phyloP scores from a whole-genome alignment of 2,113 vertebrate genomes.

The Myocastor coypus region DNA sequence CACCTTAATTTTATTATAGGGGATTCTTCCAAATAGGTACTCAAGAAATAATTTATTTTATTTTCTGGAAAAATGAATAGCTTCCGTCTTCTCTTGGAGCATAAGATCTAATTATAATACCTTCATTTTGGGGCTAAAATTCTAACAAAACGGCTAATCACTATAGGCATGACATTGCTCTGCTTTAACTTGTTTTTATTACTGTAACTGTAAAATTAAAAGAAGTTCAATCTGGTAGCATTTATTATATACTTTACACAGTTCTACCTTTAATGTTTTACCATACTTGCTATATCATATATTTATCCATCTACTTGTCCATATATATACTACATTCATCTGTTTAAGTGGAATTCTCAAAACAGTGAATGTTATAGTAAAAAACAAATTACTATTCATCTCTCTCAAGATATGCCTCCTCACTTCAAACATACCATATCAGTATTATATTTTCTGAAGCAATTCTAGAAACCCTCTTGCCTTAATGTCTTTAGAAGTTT shows the following conservation, averaged over 20 bases:
- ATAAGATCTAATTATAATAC: not conserved
- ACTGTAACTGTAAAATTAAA: not conserved
- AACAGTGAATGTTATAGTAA: not conserved
- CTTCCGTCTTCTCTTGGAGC: not conserved
- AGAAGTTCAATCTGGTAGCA: not conserved
- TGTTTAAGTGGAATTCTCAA: not conserved
- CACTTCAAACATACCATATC: not conserved
- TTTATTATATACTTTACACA: not conserved
- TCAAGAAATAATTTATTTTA: slow-evolving; percentile 12
- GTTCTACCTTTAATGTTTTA: slow-evolving; percentile 32
- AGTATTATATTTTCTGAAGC: not conserved
- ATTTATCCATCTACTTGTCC: not conserved
- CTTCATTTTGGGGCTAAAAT: slow-evolving; percentile 24
- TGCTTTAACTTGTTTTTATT: slow-evolving; percentile 20
- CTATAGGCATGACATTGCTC: not conserved
- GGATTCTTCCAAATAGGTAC: not conserved
- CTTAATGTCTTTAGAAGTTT: not conserved
- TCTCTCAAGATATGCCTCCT: not conserved
- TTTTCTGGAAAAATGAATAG: slow-evolving; percentile 14
- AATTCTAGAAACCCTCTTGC: not conserved
- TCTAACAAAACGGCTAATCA: not conserved
- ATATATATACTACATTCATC: not conserved
- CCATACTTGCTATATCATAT: not conserved
- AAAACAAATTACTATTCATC: not conserved
- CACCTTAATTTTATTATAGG: not conserved